Conservation (phyloP, 2,113 vertebrate genomes). For the Dolichotis patagonum region DNA sequence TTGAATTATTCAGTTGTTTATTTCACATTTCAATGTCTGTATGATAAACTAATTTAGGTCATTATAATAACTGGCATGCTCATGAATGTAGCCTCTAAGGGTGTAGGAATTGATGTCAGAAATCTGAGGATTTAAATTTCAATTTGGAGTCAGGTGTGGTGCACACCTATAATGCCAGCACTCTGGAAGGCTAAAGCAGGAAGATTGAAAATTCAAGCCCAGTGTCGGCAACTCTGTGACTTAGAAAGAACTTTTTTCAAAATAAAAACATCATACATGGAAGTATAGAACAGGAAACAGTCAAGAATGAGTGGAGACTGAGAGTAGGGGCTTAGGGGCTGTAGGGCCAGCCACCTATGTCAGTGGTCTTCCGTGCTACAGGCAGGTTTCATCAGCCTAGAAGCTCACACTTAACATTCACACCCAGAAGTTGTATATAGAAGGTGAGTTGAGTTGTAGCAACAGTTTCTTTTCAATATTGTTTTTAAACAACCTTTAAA, state of each 20-base stretch:
- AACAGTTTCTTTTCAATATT: background rate
- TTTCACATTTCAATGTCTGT: background rate
- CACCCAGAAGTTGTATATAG: background rate
- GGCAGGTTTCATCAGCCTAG: background rate
- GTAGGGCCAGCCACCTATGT: background rate
- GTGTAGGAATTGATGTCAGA: background rate
- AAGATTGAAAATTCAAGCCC: background rate
- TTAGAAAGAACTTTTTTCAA: background rate
- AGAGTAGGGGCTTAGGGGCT: background rate
- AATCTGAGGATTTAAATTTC: slow-evolving; percentile 50
- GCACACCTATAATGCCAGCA: background rate
- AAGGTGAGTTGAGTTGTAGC: background rate
- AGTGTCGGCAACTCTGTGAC: background rate
- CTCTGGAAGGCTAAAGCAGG: background rate
- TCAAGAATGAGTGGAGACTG: background rate
- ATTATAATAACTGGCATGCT: background rate
- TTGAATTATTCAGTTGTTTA: slow-evolving; percentile 32
- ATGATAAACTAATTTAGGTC: background rate
- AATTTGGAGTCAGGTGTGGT: background rate
- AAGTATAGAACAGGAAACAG: background rate
- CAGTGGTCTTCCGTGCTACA: background rate
- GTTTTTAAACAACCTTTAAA: background rate
- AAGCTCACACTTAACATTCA: background rate
- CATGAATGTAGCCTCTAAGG: background rate
- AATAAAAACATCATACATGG: background rate